phyloP scores from a whole-genome alignment of 2,797 vertebrate species.

The Syngnathus rostellatus region DNA sequence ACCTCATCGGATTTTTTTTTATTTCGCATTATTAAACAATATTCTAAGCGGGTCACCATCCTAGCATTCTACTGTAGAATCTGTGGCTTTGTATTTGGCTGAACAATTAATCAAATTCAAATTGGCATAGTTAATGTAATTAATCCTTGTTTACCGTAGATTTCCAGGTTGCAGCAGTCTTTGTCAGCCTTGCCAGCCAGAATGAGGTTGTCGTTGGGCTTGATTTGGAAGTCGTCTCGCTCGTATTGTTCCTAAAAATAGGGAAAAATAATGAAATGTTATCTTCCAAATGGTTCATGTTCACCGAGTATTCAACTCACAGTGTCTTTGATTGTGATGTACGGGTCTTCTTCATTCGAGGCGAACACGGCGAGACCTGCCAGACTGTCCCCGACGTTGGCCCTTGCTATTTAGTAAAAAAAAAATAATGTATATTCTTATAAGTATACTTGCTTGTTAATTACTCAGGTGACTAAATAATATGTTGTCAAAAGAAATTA shows the following conservation, averaged over 20 bases:
- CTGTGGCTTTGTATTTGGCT: no score
- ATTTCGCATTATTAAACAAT: no score
- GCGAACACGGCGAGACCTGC: slow-evolving; percentile 85
- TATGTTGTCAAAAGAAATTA: slow-evolving; percentile 33
- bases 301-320: slow-evolving; percentile 58
- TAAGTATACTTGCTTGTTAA: no score
- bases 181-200: slow-evolving; percentile 83
- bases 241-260: slow-evolving; percentile 86
- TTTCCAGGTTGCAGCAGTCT: slow-evolving; percentile 88
- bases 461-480: background rate
- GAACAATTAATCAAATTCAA: no score
- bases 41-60: no score
- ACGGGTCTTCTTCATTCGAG: slow-evolving; percentile 87
- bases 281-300: background rate
- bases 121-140: background rate
- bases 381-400: slow-evolving; percentile 84
- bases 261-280: background rate
- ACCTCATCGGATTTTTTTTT: no score
- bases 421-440: no score
- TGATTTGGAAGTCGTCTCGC: slow-evolving; percentile 89
- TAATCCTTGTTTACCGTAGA: slow-evolving; percentile 70
- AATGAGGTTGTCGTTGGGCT: slow-evolving; percentile 85
- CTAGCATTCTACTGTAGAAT: no score
- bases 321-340: slow-evolving; percentile 90
- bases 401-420: slow-evolving; percentile 54